Base-by-base conservation (phyloP, 2,797 vertebrate species). In the Philypnodon macrostomus region DNA sequence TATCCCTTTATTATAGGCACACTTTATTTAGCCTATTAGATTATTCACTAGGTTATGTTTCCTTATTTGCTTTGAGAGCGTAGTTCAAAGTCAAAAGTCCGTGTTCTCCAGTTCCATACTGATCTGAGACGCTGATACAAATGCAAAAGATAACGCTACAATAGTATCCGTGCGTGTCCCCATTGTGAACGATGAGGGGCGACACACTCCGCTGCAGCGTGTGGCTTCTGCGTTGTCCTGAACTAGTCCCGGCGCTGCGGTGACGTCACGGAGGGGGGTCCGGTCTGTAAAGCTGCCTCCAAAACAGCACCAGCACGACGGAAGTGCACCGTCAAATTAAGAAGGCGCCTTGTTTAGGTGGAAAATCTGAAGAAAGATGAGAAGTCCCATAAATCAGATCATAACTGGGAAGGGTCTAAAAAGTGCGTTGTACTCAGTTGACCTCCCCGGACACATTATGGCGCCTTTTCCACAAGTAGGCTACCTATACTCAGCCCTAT, bases 261-360 rank as follows among this genome's bases (percentile, higher is more conserved):
- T 89, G 88, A 90, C 86, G 85, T 90, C 88, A 89, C 63, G 36
- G 59, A 47, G 15, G 7, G 50, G 38, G 67, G 39, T 27, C 24
- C 67, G 70, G 57, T 51, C 26, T 30, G 56, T 60, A 42, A 79
- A 80, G 61, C 0, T 16, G 0, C 0, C 7, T 0, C 8, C 2
- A 4, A 52, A 9, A 23, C 2, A 24, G 2, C 2, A 0, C 0
- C 2, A 7, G 7, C 0, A 6, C 1, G 47, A 53, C 67, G 59
- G 65, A 76, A 75, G 2, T 2, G 0, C 0, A 18, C 26, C 26
- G 77, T 67, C 66, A 70, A 57, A 71, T 29, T 58, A 1, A 66
- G 4, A 10, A 9, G 16, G 5, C 9, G 9, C 27, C 27, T 10
- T 10, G 27, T 23, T 23, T 23, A 23, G 21, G 21, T 23, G 21